Conservation (phyloP, 2,888 invertebrate genomes). For the Agonopterix arenella region DNA sequence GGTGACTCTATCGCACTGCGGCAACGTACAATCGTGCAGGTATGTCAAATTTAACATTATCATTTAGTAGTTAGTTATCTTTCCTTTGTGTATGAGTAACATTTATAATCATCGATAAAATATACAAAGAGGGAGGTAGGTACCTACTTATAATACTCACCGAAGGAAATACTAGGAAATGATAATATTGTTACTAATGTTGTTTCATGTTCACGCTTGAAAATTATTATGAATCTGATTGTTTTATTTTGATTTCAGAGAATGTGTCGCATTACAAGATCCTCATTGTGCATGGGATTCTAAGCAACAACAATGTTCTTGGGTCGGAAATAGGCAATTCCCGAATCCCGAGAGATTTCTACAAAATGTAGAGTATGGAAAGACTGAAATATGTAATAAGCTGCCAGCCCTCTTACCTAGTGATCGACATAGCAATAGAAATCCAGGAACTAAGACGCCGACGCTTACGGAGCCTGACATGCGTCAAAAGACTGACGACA, state of each 20-base stretch:
- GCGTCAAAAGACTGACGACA: constrained; percentile 73
- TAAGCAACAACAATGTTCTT: constrained; percentile 77
- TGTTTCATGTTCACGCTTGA: too few species aligned
- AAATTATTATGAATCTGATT: neutral
- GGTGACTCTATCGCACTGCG: constrained; percentile 91
- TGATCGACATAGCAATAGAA: constrained; percentile 59
- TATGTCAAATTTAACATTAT: constrained; percentile 28
- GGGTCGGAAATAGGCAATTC: constrained; percentile 74
- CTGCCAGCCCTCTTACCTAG: constrained; percentile 58
- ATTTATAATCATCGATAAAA: too few species aligned
- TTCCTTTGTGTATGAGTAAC: too few species aligned
- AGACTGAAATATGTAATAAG: constrained; percentile 77
- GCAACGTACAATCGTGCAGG: constrained; percentile 80
- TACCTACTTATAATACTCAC: too few species aligned
- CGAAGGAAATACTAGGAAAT: too few species aligned
- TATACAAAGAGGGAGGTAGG: too few species aligned
- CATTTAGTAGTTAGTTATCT: neutral
- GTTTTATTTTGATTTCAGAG: constrained; percentile 73
- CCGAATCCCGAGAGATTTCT: constrained; percentile 80
- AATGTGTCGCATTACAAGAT: constrained; percentile 95
- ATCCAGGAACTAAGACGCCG: constrained; percentile 65
- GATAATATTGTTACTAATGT: too few species aligned
- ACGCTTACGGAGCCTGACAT: constrained; percentile 63
- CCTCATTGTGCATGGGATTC: constrained; percentile 98
- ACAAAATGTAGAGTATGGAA: constrained; percentile 85